Evolutionary conservation across 2,113 vertebrate species (phyloP).

Genomic region (Pituophis catenifer): DNA sequence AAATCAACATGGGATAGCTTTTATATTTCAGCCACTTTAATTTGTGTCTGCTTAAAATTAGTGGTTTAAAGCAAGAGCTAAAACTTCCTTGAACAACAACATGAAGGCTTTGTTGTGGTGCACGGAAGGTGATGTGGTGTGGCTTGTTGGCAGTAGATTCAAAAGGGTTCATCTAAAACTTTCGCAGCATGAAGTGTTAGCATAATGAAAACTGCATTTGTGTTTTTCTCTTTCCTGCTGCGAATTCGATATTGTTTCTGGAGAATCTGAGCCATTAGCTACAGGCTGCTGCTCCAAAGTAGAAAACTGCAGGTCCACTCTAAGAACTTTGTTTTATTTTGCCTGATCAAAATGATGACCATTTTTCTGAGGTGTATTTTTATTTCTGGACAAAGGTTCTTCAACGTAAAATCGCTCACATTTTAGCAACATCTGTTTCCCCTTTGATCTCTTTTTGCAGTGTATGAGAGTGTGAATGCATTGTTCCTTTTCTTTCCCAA

Average conservation of each 20-base stretch:
- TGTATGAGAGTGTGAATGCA: background rate
- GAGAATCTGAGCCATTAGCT: background rate
- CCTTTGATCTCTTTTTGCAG: background rate
- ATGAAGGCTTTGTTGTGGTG: background rate
- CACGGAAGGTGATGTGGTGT: background rate
- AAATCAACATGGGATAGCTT: background rate
- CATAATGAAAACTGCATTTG: slow-evolving; percentile 8
- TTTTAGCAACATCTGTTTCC: background rate
- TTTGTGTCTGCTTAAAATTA: background rate
- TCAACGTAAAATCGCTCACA: background rate
- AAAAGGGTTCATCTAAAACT: background rate
- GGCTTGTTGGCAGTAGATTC: background rate
- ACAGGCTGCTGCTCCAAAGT: background rate
- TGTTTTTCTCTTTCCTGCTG: background rate
- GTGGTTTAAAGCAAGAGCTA: background rate
- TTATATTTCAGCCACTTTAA: background rate
- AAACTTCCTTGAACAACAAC: background rate
- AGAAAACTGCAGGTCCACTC: accelerated
- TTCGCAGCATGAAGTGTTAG: background rate
- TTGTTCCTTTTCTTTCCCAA: background rate
- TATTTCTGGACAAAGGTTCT: background rate
- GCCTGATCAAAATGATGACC: background rate
- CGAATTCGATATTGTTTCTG: background rate
- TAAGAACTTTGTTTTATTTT: background rate
- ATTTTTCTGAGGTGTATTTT: background rate